Evolutionary conservation across 2,888 invertebrate genomes (phyloP), one percentile per base, ranked within the genome.

Genomic region (Orthonevra nobilis): DNA sequence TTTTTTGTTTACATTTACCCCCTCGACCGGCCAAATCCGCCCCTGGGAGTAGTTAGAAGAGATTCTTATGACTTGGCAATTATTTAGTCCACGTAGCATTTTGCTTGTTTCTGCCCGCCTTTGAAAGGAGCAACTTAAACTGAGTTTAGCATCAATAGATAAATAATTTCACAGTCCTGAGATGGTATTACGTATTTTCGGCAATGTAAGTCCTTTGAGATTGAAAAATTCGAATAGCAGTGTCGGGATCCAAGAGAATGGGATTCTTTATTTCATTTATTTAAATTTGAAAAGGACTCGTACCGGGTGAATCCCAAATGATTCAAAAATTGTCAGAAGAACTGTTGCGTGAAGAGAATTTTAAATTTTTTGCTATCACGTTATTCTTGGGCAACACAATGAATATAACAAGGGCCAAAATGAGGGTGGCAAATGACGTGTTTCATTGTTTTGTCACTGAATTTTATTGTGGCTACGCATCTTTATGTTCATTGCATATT

Each of bases 1-100:
- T 9, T 10, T 9, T 36, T 32, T 64, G 64, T 52, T 64, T 64
- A 42, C 64, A 64, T 42, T 40, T 32, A 14, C n/a, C 19, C 52
- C 40, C 12, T 17, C 19, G 1, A 12, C 9, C n/a, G 2, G 20
- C 30, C n/a, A 40, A 40, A 20, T 30, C 12, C n/a, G 48, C 14
- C 63, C 50, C 63, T 5, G 56, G 56, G 68, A 46, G 56, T 58
- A 46, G 46, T 48, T 68, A 58, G 38, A 48, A 48, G 28, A 32
- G 58, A 60, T 69, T 69, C 58, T 28, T 69, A 26, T 26, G 40
- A 58, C 30, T 69, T 60, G 69, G 48, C 58, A 69, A 69, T 69
- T 69, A 69, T 69, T 58, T 58, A 69, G 69, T 58, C 68, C 58
- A 69, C 69, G 58, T 69, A 69, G 50, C 48, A 32, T 40, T 58